Evolutionary conservation across 2,797 vertebrate genomes (phyloP).

Genomic region (Phoebastria nigripes): DNA sequence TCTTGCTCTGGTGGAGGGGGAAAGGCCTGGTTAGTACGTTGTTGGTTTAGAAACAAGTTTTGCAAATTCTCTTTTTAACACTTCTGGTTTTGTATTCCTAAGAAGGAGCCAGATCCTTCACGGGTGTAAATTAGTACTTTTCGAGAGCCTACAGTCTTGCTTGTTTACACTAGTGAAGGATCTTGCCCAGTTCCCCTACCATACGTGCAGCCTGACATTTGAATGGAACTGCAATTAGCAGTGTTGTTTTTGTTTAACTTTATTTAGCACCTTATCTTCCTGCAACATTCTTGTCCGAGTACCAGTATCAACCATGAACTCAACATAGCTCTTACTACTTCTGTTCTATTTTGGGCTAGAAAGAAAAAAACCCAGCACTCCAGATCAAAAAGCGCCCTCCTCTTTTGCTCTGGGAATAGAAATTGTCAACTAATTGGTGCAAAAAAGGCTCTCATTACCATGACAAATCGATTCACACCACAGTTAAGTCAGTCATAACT

Average conservation of each 20-base stretch:
- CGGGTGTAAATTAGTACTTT: not conserved
- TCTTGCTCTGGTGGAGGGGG: not conserved
- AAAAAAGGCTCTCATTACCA: not conserved
- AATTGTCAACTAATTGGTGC: not conserved
- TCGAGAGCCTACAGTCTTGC: not conserved
- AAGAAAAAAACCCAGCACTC: not conserved
- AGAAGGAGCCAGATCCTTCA: not conserved
- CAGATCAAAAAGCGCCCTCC: not conserved
- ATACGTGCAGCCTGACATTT: not conserved
- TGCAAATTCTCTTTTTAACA: not conserved
- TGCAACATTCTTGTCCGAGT: constrained; percentile 48
- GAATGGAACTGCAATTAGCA: constrained; percentile 35
- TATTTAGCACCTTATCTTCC: constrained; percentile 70
- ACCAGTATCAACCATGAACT: constrained; percentile 55
- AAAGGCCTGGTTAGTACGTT: accelerated
- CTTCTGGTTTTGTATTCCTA: not conserved
- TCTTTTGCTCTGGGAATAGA: not conserved
- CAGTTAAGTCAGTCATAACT: not conserved
- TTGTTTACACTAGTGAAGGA: constrained; percentile 9
- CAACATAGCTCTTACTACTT: constrained; percentile 7
- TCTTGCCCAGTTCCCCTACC: not conserved
- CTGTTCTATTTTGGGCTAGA: constrained; percentile 43
- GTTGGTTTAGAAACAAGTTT: not conserved
- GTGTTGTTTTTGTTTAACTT: constrained; percentile 51
- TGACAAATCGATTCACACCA: not conserved